phyloP scores from a whole-genome alignment of 2,888 invertebrate genomes.

The Apoda limacodes region DNA sequence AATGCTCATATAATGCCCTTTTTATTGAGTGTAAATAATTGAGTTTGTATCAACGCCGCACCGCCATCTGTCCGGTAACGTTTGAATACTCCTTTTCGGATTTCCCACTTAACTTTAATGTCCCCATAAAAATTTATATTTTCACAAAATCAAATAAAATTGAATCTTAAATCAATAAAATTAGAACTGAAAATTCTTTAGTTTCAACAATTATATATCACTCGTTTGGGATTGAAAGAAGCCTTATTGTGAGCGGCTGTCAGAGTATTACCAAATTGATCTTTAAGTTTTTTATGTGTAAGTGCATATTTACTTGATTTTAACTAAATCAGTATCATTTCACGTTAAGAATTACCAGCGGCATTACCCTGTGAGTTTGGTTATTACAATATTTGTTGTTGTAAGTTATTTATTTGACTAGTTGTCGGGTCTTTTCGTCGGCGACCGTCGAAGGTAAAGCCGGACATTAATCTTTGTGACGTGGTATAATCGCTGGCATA shows the following conservation, averaged over 20 bases:
- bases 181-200: conserved; percentile 31
- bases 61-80: conserved; percentile 54
- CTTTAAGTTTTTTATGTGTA: conserved; percentile 29
- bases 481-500: too few species aligned
- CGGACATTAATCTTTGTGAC: too few species aligned
- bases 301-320: conserved; percentile 36
- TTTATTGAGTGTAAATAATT: conserved; percentile 70
- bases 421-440: conserved; percentile 41
- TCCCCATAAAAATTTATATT: conserved; percentile 59
- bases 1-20: conserved; percentile 64
- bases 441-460: too few species aligned
- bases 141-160: conserved; percentile 25
- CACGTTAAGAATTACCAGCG: conserved; percentile 21
- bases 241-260: conserved; percentile 34
- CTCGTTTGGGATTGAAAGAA: conserved; percentile 42
- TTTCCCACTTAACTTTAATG: conserved; percentile 68
- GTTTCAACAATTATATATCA: conserved; percentile 34
- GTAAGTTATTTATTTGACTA: conserved; percentile 56
- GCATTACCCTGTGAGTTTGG: conserved; percentile 29
- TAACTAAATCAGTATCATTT: conserved; percentile 24
- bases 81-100: conserved; percentile 64
- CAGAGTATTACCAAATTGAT: conserved; percentile 31
- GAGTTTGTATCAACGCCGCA: conserved; percentile 61
- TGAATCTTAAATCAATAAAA: conserved; percentile 27
- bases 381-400: conserved; percentile 66